Percentiles rank a stretch among this genome's conserved stretches.
Conservation (phyloP, 2,888 invertebrate species). For the Caenorhabditis macrosperma region DNA sequence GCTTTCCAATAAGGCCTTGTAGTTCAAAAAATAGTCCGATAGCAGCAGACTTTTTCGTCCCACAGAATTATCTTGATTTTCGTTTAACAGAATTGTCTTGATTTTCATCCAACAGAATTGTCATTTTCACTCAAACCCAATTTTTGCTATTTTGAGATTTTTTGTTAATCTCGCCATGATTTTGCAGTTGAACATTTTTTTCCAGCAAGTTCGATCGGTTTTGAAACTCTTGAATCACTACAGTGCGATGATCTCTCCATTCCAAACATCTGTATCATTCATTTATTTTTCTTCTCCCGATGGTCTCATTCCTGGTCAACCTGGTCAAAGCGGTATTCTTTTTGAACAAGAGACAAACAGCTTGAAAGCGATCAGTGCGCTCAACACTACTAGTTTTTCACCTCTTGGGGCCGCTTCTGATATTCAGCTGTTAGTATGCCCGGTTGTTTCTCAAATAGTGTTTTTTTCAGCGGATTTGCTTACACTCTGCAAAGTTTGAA, state of each 20-base stretch:
- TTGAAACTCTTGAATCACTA: conserved; percentile 36
- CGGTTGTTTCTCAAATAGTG: too few relatives aligned
- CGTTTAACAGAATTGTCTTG: too few relatives aligned
- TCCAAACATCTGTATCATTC: conserved; percentile 46
- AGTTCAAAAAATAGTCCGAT: too few relatives aligned
- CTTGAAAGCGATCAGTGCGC: conserved; percentile 9
- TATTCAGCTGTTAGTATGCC: conserved; percentile 54
- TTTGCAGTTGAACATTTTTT: too few relatives aligned
- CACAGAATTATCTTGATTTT: too few relatives aligned
- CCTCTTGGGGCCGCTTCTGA: conserved; percentile 48
- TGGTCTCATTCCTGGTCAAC: conserved; percentile 16
- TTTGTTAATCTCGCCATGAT: too few relatives aligned
- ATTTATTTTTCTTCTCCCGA: conserved; percentile 56
- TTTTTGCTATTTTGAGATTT: too few relatives aligned
- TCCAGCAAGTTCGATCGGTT: conserved; percentile 30
- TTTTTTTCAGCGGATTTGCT: conserved; percentile 50
- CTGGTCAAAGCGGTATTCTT: conserved; percentile 32
- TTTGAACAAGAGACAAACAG: conserved; percentile 31
- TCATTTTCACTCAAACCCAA: too few relatives aligned
- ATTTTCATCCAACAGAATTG: too few relatives aligned
- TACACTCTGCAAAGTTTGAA: conserved; percentile 19
- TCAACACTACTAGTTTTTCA: conserved; percentile 27
- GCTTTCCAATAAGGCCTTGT: too few relatives aligned
- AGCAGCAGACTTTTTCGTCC: too few relatives aligned
- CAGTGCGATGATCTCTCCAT: conserved; percentile 17